Base-by-base conservation (phyloP, 1,140 invertebrate genomes). In the Choristoneura fumiferana region DNA sequence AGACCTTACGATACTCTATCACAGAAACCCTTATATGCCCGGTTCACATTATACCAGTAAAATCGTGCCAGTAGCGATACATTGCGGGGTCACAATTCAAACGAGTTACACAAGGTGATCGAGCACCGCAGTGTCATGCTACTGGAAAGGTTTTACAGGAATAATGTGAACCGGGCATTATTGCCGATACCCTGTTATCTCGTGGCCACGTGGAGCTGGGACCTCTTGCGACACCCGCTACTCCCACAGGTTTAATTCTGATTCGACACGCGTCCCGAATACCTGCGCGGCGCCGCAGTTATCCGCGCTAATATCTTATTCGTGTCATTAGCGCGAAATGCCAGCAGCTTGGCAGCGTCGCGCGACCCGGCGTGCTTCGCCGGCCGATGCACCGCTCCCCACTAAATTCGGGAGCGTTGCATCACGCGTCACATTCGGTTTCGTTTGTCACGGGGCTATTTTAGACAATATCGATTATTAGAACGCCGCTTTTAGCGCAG, bases 301-400 rank as follows among this genome's bases (percentile, higher is more conserved):
- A 84, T 84, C 80, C 80, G 77, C 75, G 77, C 83, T 84, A 81
- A 86, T 88, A 85, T 88, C 81, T 86, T 85, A 88, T 88, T 84
- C 73, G 85, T 88, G 85, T 88, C 84, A 84, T 84, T 84, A 82
- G 83, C 76, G 83, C 83, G 77, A 88, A 88, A 88, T 88, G 85
- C 84, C 85, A 88, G 78, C 74, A 66, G 76, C 67, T 88, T 88
- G 83, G 85, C 83, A 86, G 60, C 69, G 57, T 69, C 62, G 65
- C 65, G 70, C 63, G 71, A 69, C 78, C 53, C 73, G 58, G 74
- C 82, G 81, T 76, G 68, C 76, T 67, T 70, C 63, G 57, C 71
- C 75, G 79, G 81, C 66, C 84, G 84, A 81, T 85, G 84, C 84
- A 84, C 82, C 70, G 81, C 63, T 65, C 60, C 73, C 73, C 70